phyloP scores from a whole-genome alignment of 1,140 invertebrate genomes.

The Ridgeia piscesae region DNA sequence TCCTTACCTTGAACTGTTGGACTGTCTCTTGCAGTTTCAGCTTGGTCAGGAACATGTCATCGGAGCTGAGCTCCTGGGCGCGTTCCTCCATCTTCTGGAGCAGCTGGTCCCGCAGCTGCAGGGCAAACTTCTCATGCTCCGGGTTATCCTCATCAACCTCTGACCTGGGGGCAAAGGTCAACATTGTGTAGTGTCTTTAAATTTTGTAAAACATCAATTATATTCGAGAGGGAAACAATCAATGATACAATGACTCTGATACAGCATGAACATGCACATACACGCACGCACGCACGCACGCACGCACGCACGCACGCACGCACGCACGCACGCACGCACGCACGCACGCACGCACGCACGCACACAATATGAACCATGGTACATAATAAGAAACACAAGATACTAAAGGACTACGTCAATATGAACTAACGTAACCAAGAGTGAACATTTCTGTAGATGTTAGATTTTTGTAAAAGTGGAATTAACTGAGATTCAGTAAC shows the following conservation, averaged over 20 bases:
- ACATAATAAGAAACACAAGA: no score
- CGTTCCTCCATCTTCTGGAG: constrained; percentile 78
- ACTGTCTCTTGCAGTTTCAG: constrained; percentile 79
- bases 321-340: no score
- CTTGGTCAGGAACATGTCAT: constrained; percentile 69
- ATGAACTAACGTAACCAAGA: not conserved
- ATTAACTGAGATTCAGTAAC: not conserved
- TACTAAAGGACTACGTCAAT: not conserved
- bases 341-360: no score
- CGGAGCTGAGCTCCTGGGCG: constrained; percentile 65
- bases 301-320: no score
- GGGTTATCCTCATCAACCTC: constrained; percentile 73
- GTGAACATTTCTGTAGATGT: not conserved
- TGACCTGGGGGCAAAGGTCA: constrained; percentile 59
- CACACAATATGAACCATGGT: no score
- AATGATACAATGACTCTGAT: no score
- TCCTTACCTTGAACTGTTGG: constrained; percentile 69
- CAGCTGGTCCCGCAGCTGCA: constrained; percentile 68
- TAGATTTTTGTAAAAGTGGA: not conserved
- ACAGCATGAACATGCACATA: no score
- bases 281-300: no score
- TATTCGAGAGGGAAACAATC: no score
- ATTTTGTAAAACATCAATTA: no score
- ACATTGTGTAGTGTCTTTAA: not conserved
- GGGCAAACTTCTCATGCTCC: constrained; percentile 64